These are phyloP conservation scores for Leptodactylus fuscus DNA, from an alignment of 2,113 vertebrate species.

Conservation along the genomic window DNA sequence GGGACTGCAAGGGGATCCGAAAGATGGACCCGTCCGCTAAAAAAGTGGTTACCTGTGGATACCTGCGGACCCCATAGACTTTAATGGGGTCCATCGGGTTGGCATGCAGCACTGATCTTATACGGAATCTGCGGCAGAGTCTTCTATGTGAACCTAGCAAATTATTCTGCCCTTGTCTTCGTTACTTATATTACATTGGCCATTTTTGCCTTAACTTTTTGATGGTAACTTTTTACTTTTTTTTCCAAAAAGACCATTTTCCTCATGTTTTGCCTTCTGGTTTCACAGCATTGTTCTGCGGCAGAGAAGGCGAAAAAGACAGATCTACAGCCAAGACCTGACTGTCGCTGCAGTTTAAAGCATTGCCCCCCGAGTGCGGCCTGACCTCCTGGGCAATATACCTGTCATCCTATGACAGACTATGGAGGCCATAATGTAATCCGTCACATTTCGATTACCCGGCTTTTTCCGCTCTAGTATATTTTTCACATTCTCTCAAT, in stretches of 20 bases:
- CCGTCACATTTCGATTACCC: slow-evolving; percentile 45
- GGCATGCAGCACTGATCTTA: too few relatives aligned
- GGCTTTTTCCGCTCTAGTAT: slow-evolving; percentile 34
- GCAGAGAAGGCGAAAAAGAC: slow-evolving; percentile 21
- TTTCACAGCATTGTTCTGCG: background rate
- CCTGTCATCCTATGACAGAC: slow-evolving; percentile 48
- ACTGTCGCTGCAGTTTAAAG: slow-evolving; percentile 17
- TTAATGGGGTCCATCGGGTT: too few relatives aligned
- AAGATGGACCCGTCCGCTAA: too few relatives aligned
- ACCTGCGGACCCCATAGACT: too few relatives aligned
- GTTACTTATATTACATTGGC: background rate
- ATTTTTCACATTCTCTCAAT: slow-evolving; percentile 47
- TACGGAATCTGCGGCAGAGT: too few relatives aligned
- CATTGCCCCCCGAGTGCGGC: slow-evolving; percentile 17
- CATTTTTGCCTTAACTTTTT: background rate
- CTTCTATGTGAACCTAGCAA: too few relatives aligned
- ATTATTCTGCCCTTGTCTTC: background rate
- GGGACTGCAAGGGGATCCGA: too few relatives aligned
- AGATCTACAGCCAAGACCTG: slow-evolving; percentile 23
- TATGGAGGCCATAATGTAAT: slow-evolving; percentile 46
- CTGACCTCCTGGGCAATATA: slow-evolving; percentile 50
- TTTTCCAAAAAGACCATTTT: background rate
- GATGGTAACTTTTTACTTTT: background rate
- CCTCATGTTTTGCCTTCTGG: background rate
- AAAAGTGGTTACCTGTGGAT: too few relatives aligned